Base-by-base conservation (phyloP, 2,888 invertebrate species). In the Archips xylosteana region DNA sequence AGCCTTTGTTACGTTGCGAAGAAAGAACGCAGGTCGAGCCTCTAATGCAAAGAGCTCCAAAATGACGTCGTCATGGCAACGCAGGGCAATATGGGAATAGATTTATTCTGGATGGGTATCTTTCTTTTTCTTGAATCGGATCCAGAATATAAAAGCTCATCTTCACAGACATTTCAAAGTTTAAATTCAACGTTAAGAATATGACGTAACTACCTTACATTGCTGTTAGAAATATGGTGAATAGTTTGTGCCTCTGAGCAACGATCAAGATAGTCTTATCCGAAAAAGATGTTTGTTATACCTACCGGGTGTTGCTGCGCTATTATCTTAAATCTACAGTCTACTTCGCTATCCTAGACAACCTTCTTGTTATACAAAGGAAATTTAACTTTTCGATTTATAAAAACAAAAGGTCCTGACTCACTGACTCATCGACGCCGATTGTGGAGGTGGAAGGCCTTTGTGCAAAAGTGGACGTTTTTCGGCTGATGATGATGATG, bases 1-100 rank as follows among this genome's bases (percentile, higher is more conserved):
- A 61, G 59, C 45, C 67, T 88, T 89, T 91, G 89, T 91, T 87
- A 86, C 80, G 82, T 83, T 92, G 91, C 90, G 84, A 71, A 83
- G 91, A 90, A 90, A 78, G 83, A 79, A 83, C 79, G 81, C 81
- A 83, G 81, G 82, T 84, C 85, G 83, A 81, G 84, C 60, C 83
- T 82, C 84, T 89, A 84, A 91, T 91, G 84, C 86, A 82, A 88
- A 90, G 84, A 77, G 79, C 73, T 60, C 82, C 77, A 75, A 77
- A 75, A 62, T 59, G 64, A 73, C 70, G 74, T 70, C 65, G 74
- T 70, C 70, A 65, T 65, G 69, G 70, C 74, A 61, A 69, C 74
- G 59, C 39, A 59, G 39, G 63, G 10, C 51, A 64, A 64, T 73
- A 67, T 70, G 39, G 59, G 65, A 64, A 72, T 68, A 72, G 65